Conservation (phyloP, 2,113 vertebrate genomes). For the Pterocles orientalis region DNA sequence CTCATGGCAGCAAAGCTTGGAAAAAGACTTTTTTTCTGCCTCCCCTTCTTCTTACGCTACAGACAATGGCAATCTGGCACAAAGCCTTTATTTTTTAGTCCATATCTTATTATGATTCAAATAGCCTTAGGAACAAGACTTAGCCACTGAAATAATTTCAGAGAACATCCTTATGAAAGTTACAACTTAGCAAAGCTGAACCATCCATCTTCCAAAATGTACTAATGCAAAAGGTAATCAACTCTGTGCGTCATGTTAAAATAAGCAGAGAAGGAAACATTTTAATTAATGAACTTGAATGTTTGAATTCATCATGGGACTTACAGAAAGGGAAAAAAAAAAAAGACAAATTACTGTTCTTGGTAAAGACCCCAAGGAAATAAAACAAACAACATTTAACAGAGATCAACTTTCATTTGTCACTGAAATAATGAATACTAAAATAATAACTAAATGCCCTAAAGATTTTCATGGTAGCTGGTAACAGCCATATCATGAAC, state of each 20-base stretch:
- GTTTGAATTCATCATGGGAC: not conserved
- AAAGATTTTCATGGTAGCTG: not conserved
- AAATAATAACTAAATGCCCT: conserved; percentile 28
- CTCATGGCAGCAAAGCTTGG: not conserved
- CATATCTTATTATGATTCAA: not conserved
- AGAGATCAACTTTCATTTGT: conserved; percentile 36
- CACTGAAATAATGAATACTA: conserved; percentile 23
- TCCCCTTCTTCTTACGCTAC: not conserved
- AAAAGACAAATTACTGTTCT: not conserved
- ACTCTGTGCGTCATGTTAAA: conserved; percentile 6
- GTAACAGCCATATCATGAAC: not conserved
- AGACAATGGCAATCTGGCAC: not conserved
- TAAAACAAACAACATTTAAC: conserved; percentile 42
- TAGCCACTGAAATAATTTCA: not conserved
- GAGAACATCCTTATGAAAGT: not conserved
- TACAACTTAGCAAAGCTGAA: not conserved
- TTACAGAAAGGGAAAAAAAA: not conserved
- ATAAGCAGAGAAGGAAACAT: conserved; percentile 22
- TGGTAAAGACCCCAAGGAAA: conserved; percentile 15
- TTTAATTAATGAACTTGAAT: conserved; percentile 51
- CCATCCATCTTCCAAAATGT: not conserved
- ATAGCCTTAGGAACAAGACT: not conserved
- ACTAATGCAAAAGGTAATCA: conserved; percentile 12
- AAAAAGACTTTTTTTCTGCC: not conserved
- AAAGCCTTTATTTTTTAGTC: not conserved